These are phyloP conservation scores for Pristis pectinata DNA, from an alignment of 2,797 vertebrate species.

Conservation along the genomic window DNA sequence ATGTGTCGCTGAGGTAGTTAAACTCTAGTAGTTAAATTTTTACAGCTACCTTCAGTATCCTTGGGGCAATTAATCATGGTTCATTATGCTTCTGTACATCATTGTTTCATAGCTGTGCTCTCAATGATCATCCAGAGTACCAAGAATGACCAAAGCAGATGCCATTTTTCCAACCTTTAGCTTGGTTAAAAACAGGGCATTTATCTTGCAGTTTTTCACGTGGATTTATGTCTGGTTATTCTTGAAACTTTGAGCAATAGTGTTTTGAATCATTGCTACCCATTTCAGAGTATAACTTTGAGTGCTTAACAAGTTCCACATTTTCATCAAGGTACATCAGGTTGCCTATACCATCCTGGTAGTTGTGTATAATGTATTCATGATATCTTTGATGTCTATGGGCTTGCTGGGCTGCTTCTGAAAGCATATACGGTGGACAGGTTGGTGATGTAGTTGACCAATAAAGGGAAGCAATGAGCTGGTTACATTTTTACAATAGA, in stretches of 20 bases:
- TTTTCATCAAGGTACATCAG: too few species aligned
- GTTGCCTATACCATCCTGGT: not conserved
- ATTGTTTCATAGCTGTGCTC: not conserved
- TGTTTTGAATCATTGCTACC: not conserved
- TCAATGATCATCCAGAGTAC: not conserved
- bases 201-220: not conserved
- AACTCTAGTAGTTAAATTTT: not conserved
- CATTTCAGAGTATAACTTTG: not conserved
- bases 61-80: not conserved
- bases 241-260: not conserved
- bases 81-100: not conserved
- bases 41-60: not conserved
- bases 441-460: not conserved
- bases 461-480: not conserved
- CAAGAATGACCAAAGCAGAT: not conserved
- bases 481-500: not conserved
- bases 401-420: not conserved
- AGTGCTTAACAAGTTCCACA: not conserved
- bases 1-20: not conserved
- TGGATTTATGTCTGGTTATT: not conserved
- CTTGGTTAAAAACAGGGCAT: not conserved
- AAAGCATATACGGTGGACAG: too few species aligned
- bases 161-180: not conserved
- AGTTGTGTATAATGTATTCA: not conserved
- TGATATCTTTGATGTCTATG: not conserved